Percentiles rank a stretch among this genome's conserved stretches.
Conservation (phyloP, 2,797 vertebrate species). For the Philypnodon macrostomus region DNA sequence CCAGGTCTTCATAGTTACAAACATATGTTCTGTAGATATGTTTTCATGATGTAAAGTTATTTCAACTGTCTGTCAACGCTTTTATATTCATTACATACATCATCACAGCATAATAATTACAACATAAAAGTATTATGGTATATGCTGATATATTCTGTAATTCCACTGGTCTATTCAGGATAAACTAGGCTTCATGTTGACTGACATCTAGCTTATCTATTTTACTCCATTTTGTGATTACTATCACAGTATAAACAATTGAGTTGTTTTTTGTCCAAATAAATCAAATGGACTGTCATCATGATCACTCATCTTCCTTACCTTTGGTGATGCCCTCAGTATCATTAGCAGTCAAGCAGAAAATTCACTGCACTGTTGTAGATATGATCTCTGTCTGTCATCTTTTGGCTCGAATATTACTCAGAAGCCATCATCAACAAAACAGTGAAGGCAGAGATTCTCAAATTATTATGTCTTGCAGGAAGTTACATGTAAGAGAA, state of each 20-base stretch:
- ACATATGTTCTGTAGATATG: no score
- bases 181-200: no score
- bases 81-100: background rate
- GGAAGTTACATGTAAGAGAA: constrained; percentile 66
- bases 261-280: constrained; percentile 21
- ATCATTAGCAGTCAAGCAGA: constrained; percentile 50
- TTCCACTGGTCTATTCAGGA: no score
- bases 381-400: constrained; percentile 53
- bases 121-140: no score
- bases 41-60: no score
- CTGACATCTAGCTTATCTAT: no score
- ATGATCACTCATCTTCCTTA: constrained; percentile 19
- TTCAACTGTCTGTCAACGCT: no score
- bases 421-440: constrained; percentile 44
- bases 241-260: no score
- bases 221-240: no score
- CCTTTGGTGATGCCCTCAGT: constrained; percentile 53
- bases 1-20: background rate
- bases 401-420: constrained; percentile 31
- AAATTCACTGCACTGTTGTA: constrained; percentile 27
- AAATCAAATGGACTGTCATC: constrained; percentile 39
- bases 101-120: no score
- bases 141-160: no score
- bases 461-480: constrained; percentile 55
- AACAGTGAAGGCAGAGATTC: constrained; percentile 20